Evolutionary conservation across 2,113 vertebrate genomes (phyloP).

Genomic region (Thalassoma bifasciatum): DNA sequence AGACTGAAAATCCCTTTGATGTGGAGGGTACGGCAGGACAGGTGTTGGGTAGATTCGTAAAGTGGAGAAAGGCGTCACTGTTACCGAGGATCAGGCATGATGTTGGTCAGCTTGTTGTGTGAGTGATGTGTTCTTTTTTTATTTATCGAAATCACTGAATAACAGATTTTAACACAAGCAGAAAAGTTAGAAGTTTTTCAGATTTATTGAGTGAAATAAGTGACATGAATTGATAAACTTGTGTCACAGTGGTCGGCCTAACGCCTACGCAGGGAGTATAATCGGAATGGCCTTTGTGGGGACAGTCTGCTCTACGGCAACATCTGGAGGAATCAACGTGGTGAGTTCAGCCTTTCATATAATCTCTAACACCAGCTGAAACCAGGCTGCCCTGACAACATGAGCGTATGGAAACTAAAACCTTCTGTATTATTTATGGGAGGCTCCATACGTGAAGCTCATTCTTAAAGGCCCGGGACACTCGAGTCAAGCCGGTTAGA

Average conservation of each 20-base stretch:
- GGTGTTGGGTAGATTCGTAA: constrained; percentile 83
- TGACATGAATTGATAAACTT: not conserved
- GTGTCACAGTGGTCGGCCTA: constrained; percentile 76
- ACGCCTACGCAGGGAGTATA: constrained; percentile 45
- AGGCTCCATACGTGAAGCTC: constrained; percentile 1
- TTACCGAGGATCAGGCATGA: constrained; percentile 79
- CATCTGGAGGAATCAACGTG: constrained; percentile 85
- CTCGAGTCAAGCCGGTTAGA: constrained; percentile 38
- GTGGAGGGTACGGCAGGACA: constrained; percentile 77
- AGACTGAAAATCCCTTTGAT: constrained; percentile 79
- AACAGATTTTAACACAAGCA: not conserved
- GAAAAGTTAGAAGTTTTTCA: accelerated
- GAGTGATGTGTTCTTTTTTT: not conserved
- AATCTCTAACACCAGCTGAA: constrained; percentile 36
- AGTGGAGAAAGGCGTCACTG: constrained; percentile 80
- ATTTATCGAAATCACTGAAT: not conserved
- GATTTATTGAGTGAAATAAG: not conserved
- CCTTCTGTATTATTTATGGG: constrained; percentile 66
- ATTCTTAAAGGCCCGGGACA: not conserved
- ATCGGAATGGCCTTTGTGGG: constrained; percentile 91
- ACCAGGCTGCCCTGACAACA: not conserved
- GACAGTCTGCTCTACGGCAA: constrained; percentile 82
- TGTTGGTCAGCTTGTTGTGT: constrained; percentile 87
- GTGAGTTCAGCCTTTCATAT: constrained; percentile 76
- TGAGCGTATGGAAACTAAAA: constrained; percentile 60